Base-by-base conservation (phyloP, 2,888 invertebrate species). In the Orthosia cruda region DNA sequence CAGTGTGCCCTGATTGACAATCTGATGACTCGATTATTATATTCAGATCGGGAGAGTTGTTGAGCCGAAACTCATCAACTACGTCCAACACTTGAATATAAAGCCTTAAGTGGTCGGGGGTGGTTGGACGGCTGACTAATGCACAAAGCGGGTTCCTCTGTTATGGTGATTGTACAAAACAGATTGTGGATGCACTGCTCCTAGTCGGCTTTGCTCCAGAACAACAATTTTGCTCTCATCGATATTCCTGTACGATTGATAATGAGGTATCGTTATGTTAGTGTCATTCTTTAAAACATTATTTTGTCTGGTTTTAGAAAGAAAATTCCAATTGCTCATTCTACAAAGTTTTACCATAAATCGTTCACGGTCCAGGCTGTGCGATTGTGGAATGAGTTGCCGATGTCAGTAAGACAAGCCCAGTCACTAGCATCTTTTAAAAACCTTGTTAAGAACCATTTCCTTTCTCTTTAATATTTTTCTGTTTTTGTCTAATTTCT, bases 151-250 rank as follows among this genome's bases (percentile, higher is more conserved):
- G 84, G 87, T 87, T 85, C 80, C 82, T 89, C 89, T 87, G 87
- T 87, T 88, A 90, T 89, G 91, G 90, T 92, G 92, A 93, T 93
- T 93, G 92, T 89, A 87, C 90, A 89, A 90, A 90, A 91, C 91
- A 89, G 92, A 92, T 92, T 92, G 91, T 88, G 85, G 87, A 85
- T 87, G 90, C 87, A 86, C 80, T 75, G 80, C 79, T 74, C 61
- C 71, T 70, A 72, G 82, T 63, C 69, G 78, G 75, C 73, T 70
- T 80, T 62, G 87, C 68, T 64, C 62, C 72, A 76, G 90, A 92
- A 92, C 92, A 91, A 90, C 89, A 91, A 92, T 91, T 74, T 83
- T 52, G 26, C 54, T 52, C 71, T 76, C 74, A 84, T 85, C 79
- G 82, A 86, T 84, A 78, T 80, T 83, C 65, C 74, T 77, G 57